Evolutionary conservation across 2,113 vertebrate genomes (phyloP).

Genomic region (Cinclus mexicanus): DNA sequence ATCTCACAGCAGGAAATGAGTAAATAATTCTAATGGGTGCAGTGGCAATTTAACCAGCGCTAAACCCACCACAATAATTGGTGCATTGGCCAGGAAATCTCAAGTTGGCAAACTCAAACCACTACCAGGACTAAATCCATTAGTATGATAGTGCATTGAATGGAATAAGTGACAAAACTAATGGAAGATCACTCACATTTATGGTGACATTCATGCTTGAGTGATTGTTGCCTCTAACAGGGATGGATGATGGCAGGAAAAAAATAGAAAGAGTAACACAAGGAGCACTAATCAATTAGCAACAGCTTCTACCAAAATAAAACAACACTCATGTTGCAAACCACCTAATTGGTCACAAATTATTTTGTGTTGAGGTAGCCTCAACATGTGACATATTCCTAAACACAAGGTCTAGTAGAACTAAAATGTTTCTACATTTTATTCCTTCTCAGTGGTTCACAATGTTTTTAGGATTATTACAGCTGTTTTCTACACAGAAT

Average conservation of each 20-base stretch:
- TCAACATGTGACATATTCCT: neutral
- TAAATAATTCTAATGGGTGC: no score
- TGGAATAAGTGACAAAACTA: neutral
- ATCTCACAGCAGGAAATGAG: no score
- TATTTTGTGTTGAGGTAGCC: neutral
- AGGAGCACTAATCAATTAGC: neutral
- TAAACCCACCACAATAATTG: no score
- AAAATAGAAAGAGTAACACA: neutral
- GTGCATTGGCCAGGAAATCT: no score
- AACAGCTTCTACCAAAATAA: neutral
- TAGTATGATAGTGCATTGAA: neutral
- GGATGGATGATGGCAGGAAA: neutral
- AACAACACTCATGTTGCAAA: neutral
- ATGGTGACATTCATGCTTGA: neutral
- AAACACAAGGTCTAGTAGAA: neutral
- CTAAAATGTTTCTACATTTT: neutral
- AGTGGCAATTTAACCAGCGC: no score
- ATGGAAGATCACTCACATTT: neutral
- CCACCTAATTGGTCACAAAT: neutral
- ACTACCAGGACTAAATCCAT: no score
- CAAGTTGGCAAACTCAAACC: no score
- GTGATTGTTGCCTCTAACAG: neutral
- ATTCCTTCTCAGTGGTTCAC: neutral
- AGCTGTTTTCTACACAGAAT: neutral
- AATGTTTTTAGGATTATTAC: neutral